Evolutionary conservation across 2,888 invertebrate species (phyloP).

Genomic region (Psylliodes chrysocephalus): DNA sequence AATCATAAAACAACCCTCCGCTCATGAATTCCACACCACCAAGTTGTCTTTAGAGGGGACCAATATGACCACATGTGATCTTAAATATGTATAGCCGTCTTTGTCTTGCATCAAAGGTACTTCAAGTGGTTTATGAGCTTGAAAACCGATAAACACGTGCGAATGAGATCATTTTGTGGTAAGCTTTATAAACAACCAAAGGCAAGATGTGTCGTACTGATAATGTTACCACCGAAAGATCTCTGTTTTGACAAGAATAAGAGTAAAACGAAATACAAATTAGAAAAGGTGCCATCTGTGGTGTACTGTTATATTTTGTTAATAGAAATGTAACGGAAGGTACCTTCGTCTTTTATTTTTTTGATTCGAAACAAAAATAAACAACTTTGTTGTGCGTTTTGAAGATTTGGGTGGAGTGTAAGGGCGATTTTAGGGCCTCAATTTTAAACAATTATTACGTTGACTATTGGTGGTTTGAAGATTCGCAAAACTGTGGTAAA

Average conservation of each 20-base stretch:
- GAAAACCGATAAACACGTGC: slow-evolving; percentile 40
- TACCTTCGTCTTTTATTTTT: too few species aligned
- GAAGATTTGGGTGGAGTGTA: too few species aligned
- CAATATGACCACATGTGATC: slow-evolving; percentile 13
- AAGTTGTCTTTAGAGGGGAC: not conserved
- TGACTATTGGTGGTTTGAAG: too few species aligned
- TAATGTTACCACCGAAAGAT: slow-evolving; percentile 9
- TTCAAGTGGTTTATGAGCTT: slow-evolving; percentile 34
- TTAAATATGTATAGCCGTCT: slow-evolving; percentile 8
- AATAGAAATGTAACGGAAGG: not conserved
- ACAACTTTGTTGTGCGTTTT: too few species aligned
- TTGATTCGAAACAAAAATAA: too few species aligned
- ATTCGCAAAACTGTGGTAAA: too few species aligned
- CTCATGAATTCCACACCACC: not conserved
- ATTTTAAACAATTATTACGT: too few species aligned
- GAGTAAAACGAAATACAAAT: not conserved
- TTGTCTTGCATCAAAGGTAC: slow-evolving; percentile 28
- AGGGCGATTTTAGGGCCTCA: too few species aligned
- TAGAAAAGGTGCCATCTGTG: not conserved
- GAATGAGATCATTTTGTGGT: slow-evolving; percentile 28
- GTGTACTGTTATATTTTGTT: not conserved
- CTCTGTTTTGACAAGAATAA: slow-evolving; percentile 3
- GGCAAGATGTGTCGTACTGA: slow-evolving; percentile 26
- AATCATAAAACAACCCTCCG: not conserved
- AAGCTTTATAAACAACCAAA: slow-evolving; percentile 22